These are phyloP conservation scores for Scolopax rusticola DNA, from an alignment of 2,797 vertebrate species.

Conservation along the genomic window DNA sequence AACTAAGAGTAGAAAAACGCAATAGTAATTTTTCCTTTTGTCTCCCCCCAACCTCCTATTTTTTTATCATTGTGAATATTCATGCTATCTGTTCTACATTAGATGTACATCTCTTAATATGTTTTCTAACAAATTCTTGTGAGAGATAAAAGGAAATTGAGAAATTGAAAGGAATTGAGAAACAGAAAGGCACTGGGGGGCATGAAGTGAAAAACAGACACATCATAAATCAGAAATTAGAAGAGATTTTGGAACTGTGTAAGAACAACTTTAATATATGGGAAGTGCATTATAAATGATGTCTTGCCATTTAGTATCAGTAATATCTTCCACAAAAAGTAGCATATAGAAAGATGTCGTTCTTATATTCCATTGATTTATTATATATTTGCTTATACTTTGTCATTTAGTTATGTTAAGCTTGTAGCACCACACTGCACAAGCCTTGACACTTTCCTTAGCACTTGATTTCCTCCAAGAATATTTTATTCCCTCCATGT, in stretches of 20 bases:
- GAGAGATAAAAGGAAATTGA: not conserved
- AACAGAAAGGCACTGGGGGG: not conserved
- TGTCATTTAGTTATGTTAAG: not conserved
- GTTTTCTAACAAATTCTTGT: not conserved
- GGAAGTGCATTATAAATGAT: not conserved
- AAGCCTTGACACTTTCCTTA: not conserved
- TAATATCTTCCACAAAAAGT: not conserved
- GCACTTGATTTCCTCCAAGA: not conserved
- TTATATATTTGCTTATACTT: not conserved
- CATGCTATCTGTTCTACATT: not conserved
- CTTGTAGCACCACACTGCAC: not conserved
- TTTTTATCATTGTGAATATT: not conserved
- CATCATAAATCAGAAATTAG: not conserved
- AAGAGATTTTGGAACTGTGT: not conserved
- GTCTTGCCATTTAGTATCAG: not conserved
- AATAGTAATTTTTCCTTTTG: not conserved
- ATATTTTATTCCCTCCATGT: not conserved
- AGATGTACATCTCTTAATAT: not conserved
- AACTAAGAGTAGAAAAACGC: not conserved
- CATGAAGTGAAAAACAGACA: not conserved
- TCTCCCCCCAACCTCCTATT: accelerated
- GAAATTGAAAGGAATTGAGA: not conserved
- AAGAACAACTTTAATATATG: not conserved
- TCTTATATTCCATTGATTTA: not conserved
- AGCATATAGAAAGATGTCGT: not conserved